Evolutionary conservation across 1,140 invertebrate genomes (phyloP).

Genomic region (Euura lappo): DNA sequence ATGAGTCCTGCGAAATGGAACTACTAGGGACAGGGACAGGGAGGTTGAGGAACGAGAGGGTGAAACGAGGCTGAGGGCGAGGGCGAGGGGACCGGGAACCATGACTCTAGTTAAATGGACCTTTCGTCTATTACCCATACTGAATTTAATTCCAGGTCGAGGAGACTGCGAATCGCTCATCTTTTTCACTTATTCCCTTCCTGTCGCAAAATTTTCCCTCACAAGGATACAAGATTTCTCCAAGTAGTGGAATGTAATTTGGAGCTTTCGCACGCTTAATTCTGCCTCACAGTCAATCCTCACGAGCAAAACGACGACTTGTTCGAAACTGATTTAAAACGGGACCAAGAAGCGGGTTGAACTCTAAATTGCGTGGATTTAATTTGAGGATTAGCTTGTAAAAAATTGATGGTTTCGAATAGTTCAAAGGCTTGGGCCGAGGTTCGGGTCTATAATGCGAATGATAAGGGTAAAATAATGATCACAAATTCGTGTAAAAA

Average conservation of each 20-base stretch:
- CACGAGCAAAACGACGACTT: background rate
- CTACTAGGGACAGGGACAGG: background rate
- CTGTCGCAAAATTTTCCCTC: background rate
- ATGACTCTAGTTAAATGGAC: constrained; percentile 1
- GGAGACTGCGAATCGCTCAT: background rate
- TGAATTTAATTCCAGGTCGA: background rate
- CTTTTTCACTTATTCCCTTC: background rate
- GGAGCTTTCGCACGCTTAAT: background rate
- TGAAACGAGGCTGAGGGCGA: background rate
- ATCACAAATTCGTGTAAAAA: no score
- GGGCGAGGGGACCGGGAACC: background rate
- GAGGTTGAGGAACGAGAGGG: background rate
- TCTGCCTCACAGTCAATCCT: background rate
- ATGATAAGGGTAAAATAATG: no score
- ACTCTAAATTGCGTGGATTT: background rate
- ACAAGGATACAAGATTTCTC: background rate
- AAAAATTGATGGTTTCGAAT: background rate
- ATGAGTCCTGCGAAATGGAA: constrained; percentile 6
- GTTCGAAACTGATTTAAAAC: constrained; percentile 4
- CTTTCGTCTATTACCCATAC: background rate
- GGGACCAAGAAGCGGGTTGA: background rate
- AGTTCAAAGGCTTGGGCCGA: background rate
- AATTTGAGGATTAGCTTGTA: background rate
- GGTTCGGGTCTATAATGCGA: no score
- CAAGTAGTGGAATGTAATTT: background rate